Percentiles rank a stretch among this genome's conserved stretches.
Evolutionary conservation across 2,888 invertebrate species (phyloP).

Genomic region (Oxycera nigricornis): DNA sequence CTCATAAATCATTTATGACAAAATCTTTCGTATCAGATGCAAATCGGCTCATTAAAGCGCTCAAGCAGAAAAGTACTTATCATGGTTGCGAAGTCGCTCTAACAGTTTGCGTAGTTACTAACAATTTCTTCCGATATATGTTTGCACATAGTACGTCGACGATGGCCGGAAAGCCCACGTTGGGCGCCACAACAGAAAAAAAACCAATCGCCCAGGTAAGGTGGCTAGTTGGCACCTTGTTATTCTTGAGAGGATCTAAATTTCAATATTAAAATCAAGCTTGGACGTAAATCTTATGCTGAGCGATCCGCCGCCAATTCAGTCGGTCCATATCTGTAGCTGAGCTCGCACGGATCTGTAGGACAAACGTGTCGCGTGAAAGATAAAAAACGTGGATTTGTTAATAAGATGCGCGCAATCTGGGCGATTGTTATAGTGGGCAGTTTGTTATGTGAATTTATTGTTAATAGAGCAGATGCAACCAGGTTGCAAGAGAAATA

Average conservation of each 20-base stretch:
- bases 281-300: not conserved
- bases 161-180: not conserved
- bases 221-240: slow-evolving; percentile 1
- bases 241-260: slow-evolving; percentile 11
- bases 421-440: not conserved
- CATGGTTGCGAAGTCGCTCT: not conserved
- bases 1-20: not conserved
- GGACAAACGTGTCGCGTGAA: too few species aligned
- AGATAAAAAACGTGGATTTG: not conserved
- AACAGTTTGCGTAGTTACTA: not conserved
- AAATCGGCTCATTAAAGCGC: not conserved
- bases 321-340: not conserved
- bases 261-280: not conserved
- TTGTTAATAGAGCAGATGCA: slow-evolving; percentile 52
- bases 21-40: not conserved
- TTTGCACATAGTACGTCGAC: not conserved
- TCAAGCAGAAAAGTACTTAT: too few species aligned
- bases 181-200: not conserved
- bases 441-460: not conserved
- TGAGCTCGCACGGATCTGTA: not conserved
- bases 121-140: not conserved
- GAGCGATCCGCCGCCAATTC: not conserved
- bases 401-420: not conserved
- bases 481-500: slow-evolving; percentile 69
- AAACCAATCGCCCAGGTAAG: not conserved